phyloP scores from a whole-genome alignment of 2,888 invertebrate genomes.

The Macrosoma leucophasiata region DNA sequence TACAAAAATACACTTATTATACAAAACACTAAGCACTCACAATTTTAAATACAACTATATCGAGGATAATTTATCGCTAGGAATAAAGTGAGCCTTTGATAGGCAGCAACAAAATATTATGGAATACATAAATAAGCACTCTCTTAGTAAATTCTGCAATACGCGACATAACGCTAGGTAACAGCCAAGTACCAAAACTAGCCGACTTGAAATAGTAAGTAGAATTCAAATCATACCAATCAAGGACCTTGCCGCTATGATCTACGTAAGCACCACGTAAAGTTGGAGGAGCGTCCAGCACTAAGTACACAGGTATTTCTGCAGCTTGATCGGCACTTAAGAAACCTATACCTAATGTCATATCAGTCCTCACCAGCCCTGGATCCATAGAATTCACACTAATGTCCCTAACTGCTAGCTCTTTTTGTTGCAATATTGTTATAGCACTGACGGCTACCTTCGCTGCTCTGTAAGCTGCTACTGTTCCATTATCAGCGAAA shows the following conservation, averaged over 20 bases:
- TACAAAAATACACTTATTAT: too few species aligned
- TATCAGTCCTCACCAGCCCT: conserved; percentile 85
- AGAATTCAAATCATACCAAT: conserved; percentile 77
- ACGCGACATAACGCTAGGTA: too few species aligned
- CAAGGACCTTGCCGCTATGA: conserved; percentile 69
- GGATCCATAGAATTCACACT: conserved; percentile 80
- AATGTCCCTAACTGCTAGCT: conserved; percentile 74
- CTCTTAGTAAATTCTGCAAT: too few species aligned
- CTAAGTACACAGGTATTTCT: conserved; percentile 71
- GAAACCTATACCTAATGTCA: conserved; percentile 79
- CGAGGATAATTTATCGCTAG: too few species aligned
- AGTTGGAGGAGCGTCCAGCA: conserved; percentile 60
- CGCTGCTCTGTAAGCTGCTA: conserved; percentile 78
- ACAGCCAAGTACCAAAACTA: too few species aligned
- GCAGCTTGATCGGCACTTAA: conserved; percentile 74
- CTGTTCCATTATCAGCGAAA: conserved; percentile 67
- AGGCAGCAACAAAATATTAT: too few species aligned
- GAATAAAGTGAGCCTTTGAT: too few species aligned
- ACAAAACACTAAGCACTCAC: too few species aligned
- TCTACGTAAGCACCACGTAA: conserved; percentile 81
- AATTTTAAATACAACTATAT: too few species aligned
- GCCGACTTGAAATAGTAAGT: too few species aligned
- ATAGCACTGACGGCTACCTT: conserved; percentile 84
- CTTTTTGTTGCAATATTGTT: conserved; percentile 78
- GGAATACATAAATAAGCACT: too few species aligned